Percentiles rank a stretch among this genome's conserved stretches.
phyloP scores from a whole-genome alignment of 2,888 invertebrate species.

The Ornithoptera priamus region DNA sequence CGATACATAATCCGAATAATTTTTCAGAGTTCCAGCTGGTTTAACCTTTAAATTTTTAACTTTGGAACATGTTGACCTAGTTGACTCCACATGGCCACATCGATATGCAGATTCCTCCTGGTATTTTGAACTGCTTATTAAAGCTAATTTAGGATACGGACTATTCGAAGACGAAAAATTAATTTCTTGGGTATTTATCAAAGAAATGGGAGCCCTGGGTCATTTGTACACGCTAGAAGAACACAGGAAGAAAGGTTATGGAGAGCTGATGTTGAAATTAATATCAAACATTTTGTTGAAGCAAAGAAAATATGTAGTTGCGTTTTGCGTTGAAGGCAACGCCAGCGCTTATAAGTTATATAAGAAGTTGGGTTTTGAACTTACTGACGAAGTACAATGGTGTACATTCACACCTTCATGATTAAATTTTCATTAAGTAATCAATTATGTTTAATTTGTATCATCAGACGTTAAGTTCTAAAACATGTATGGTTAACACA shows the following conservation, averaged over 20 bases:
- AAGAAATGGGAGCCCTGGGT: slow-evolving; percentile 51
- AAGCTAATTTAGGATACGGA: slow-evolving; percentile 50
- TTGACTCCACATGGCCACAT: slow-evolving; percentile 54
- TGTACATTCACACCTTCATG: not conserved
- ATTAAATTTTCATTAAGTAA: not conserved
- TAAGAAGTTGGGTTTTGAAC: slow-evolving; percentile 47
- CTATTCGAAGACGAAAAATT: slow-evolving; percentile 44
- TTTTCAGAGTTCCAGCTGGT: slow-evolving; percentile 44
- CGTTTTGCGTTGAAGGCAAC: slow-evolving; percentile 50
- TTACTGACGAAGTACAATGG: slow-evolving; percentile 42
- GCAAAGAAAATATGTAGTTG: slow-evolving; percentile 44
- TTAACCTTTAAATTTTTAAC: slow-evolving; percentile 43
- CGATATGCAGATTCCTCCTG: slow-evolving; percentile 43
- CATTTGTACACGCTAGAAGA: slow-evolving; percentile 55
- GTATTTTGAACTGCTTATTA: slow-evolving; percentile 50
- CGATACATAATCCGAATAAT: not conserved
- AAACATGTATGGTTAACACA: too few relatives aligned
- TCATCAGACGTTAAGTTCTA: not conserved
- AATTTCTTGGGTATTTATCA: slow-evolving; percentile 51
- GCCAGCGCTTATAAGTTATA: slow-evolving; percentile 47
- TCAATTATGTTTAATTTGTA: not conserved
- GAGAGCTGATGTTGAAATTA: slow-evolving; percentile 48
- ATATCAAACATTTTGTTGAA: slow-evolving; percentile 46
- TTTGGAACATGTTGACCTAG: slow-evolving; percentile 41
- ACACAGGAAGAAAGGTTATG: slow-evolving; percentile 56